Evolutionary conservation across 2,888 invertebrate species (phyloP).

Genomic region (Deilephila elpenor): DNA sequence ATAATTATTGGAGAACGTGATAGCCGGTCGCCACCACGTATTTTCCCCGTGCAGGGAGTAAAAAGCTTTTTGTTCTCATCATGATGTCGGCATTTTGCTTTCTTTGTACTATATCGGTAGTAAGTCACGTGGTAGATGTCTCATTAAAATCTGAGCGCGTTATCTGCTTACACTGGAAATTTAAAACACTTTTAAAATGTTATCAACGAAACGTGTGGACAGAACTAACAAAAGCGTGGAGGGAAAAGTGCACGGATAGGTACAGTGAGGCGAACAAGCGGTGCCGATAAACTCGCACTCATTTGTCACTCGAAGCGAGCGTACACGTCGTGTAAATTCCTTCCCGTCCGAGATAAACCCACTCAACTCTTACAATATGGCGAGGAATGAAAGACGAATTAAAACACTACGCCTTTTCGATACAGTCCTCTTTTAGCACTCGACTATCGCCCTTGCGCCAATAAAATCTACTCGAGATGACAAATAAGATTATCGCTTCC

Average conservation of each 20-base stretch:
- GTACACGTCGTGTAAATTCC: slow-evolving; percentile 78
- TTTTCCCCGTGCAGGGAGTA: slow-evolving; percentile 54
- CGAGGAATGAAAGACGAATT: slow-evolving; percentile 54
- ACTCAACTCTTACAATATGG: slow-evolving; percentile 65
- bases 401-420: slow-evolving; percentile 53
- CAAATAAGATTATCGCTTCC: slow-evolving; percentile 29
- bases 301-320: slow-evolving; percentile 79
- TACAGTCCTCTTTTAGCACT: slow-evolving; percentile 40
- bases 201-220: slow-evolving; percentile 43
- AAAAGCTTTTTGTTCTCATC: slow-evolving; percentile 54
- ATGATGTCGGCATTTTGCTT: slow-evolving; percentile 47
- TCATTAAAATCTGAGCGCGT: slow-evolving; percentile 65
- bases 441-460: slow-evolving; percentile 36
- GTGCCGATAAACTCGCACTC: slow-evolving; percentile 72
- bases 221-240: slow-evolving; percentile 55
- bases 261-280: slow-evolving; percentile 56
- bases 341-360: slow-evolving; percentile 71
- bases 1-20: slow-evolving; percentile 67
- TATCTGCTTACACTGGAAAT: slow-evolving; percentile 47
- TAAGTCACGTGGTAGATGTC: slow-evolving; percentile 59
- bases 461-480: slow-evolving; percentile 40
- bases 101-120: slow-evolving; percentile 49
- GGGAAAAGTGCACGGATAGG: slow-evolving; percentile 57
- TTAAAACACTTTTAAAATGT: slow-evolving; percentile 47
- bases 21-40: slow-evolving; percentile 58